phyloP scores from a whole-genome alignment of 2,797 vertebrate genomes.

The Synaphobranchus kaupii region DNA sequence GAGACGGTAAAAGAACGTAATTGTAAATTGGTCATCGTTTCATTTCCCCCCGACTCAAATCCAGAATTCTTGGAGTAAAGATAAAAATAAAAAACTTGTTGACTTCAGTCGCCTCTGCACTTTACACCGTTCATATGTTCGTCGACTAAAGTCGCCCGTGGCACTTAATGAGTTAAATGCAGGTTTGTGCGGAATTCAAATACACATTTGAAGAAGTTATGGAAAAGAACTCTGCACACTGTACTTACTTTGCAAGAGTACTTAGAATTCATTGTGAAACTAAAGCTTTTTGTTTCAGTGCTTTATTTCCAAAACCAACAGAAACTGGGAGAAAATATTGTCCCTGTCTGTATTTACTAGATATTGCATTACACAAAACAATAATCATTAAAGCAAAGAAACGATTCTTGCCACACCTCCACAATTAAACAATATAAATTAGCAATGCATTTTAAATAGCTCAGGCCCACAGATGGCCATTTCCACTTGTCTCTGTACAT shows the following conservation, averaged over 20 bases:
- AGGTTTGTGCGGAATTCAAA: neutral
- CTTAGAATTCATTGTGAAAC: neutral
- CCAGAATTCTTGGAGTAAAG: too few relatives aligned
- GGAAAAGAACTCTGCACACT: neutral
- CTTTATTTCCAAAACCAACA: conserved; percentile 21
- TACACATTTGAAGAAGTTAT: neutral
- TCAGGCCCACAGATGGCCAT: conserved; percentile 13
- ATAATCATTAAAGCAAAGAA: conserved; percentile 29
- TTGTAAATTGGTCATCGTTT: too few relatives aligned
- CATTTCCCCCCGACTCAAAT: too few relatives aligned
- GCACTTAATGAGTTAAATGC: too few relatives aligned
- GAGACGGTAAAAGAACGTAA: too few relatives aligned
- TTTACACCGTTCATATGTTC: too few relatives aligned
- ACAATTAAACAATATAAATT: conserved; percentile 40
- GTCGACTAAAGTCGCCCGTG: too few relatives aligned
- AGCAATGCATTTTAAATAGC: conserved; percentile 38
- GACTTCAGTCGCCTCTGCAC: too few relatives aligned
- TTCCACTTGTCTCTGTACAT: conserved; percentile 25
- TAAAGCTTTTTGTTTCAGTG: conserved; percentile 2
- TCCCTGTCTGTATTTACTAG: conserved; percentile 27
- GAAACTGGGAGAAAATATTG: neutral
- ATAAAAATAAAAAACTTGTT: too few relatives aligned
- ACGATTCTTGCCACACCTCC: conserved; percentile 29
- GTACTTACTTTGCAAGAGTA: neutral
- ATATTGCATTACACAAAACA: conserved; percentile 31